Evolutionary conservation across 1,140 invertebrate genomes (phyloP).

Genomic region (Trichonephila clavata): DNA sequence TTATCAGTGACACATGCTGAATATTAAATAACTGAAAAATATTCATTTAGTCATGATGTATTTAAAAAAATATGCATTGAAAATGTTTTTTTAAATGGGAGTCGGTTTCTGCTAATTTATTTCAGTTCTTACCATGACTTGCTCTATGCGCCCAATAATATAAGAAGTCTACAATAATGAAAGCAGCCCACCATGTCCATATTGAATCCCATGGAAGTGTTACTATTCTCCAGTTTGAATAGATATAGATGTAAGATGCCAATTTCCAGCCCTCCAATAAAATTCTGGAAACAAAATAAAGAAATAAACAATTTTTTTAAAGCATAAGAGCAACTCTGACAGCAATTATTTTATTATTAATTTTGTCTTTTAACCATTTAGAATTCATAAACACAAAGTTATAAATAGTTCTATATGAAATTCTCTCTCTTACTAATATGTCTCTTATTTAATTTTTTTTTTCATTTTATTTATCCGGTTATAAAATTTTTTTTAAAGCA

Average conservation of each 20-base stretch:
- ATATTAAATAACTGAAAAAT: no score
- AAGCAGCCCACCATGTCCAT: slow-evolving; percentile 89
- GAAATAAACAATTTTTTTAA: neutral
- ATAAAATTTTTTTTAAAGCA: no score
- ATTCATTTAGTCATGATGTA: no score
- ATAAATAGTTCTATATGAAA: no score
- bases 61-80: no score
- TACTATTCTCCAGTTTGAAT: slow-evolving; percentile 86
- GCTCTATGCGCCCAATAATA: slow-evolving; percentile 96
- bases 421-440: no score
- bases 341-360: neutral
- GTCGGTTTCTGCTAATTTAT: no score
- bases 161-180: slow-evolving; percentile 90
- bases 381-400: no score
- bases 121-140: slow-evolving; percentile 87
- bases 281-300: neutral
- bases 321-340: neutral
- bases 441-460: no score
- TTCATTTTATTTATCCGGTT: no score
- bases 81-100: no score
- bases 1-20: no score
- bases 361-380: neutral
- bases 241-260: slow-evolving; percentile 86
- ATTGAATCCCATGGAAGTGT: slow-evolving; percentile 89
- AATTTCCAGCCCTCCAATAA: slow-evolving; percentile 21